Base-by-base conservation (phyloP, 2,113 vertebrate genomes). In the Sinocyclocheilus grahami region DNA sequence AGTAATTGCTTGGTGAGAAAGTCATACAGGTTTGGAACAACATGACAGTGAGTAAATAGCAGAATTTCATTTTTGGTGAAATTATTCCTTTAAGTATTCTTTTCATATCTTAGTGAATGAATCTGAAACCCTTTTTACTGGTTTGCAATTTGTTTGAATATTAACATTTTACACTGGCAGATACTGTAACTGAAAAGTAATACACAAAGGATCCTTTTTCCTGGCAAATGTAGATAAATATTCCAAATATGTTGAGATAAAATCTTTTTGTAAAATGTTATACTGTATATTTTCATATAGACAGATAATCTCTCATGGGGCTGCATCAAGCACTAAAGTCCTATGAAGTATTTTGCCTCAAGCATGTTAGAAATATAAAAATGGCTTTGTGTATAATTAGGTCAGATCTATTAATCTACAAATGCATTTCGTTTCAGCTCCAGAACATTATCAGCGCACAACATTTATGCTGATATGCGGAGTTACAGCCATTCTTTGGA, bases 321-420 rank as follows among this genome's bases (percentile, higher is more conserved):
- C 65, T 72, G 27, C 67, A 83, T 83, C 27, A 71, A 42, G 5
- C 79, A 67, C 39, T 7, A 30, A 67, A n/a, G 67, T 14, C 30
- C 27, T 58, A 51, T 83, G 65, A 83, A 72, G 48, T 48, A 42
- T 18, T 55, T 3, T 58, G 67, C 82, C 82, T 83, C 82, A 72
- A 74, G 67, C 30, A 72, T 72, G 27, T 83, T 37, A 39, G 67
- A 72, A n/a, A 62, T 46, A 63, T 42, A 80, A 18, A 80, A 69
- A 58, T 53, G 48, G 27, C 82, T 83, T 83, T 83, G 9, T 83
- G 63, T 69, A 58, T 83, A 72, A 55, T 72, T 83, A n/a, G 5
- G 65, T 72, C 67, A 58, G 46, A 58, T 74, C 67, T 83, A 33
- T 72, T 82, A 42, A 82, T 82, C 37, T 65, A 14, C 30, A 69